Evolutionary conservation across 2,888 invertebrate genomes (phyloP).

Genomic region (Platypus cylindrus): DNA sequence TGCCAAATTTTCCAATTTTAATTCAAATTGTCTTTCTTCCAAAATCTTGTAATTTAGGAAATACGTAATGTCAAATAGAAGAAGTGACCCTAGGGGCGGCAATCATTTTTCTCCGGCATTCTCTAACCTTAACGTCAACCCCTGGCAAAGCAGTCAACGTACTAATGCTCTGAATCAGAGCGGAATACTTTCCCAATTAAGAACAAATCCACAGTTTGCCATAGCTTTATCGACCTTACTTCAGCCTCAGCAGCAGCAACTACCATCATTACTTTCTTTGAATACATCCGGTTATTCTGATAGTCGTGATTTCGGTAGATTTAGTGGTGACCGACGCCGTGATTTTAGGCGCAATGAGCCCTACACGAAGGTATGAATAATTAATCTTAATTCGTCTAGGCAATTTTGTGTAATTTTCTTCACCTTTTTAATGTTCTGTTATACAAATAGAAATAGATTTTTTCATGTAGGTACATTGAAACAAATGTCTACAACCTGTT

Average conservation of each 20-base stretch:
- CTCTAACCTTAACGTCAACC: constrained; percentile 32
- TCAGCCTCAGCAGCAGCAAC: constrained; percentile 33
- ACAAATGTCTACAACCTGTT: no score
- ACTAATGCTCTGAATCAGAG: constrained; percentile 25
- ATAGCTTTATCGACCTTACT: constrained; percentile 43
- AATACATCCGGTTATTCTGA: constrained; percentile 29
- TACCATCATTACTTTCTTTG: constrained; percentile 36
- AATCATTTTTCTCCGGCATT: constrained; percentile 30
- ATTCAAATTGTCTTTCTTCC: constrained; percentile 22
- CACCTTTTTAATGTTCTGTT: no score
- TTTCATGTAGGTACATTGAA: no score
- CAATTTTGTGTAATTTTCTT: no score
- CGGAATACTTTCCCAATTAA: constrained; percentile 30
- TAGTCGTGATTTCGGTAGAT: constrained; percentile 11
- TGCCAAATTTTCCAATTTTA: constrained; percentile 4
- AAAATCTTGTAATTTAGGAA: constrained; percentile 23
- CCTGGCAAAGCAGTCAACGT: constrained; percentile 32
- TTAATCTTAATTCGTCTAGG: constrained; percentile 14
- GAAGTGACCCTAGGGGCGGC: constrained; percentile 16
- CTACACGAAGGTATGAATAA: constrained; percentile 30
- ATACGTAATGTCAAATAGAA: constrained; percentile 11
- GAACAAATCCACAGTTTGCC: constrained; percentile 55
- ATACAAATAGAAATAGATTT: no score
- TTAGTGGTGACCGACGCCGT: constrained; percentile 28
- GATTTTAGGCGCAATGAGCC: constrained; percentile 35